Conservation (phyloP, 2,888 invertebrate genomes). For the Spisula subtruncata region DNA sequence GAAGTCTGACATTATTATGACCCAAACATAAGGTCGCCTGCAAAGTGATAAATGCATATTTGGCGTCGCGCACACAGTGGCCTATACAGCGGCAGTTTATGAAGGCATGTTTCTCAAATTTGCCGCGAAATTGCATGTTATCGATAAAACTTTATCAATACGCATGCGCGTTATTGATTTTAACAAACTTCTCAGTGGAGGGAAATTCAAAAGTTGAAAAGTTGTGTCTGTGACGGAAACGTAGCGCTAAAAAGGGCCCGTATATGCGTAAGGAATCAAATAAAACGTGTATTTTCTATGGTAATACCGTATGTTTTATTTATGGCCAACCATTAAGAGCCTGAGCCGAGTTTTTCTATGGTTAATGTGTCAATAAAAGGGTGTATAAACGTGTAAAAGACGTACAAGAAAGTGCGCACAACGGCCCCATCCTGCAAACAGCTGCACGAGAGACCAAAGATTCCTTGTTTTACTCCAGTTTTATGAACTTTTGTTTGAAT, state of each 20-base stretch:
- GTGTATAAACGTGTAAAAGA: slow-evolving; percentile 34
- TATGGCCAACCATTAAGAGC: slow-evolving; percentile 52
- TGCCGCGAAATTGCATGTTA: slow-evolving; percentile 32
- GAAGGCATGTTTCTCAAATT: slow-evolving; percentile 12
- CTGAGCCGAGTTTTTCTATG: slow-evolving; percentile 55
- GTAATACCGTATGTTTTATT: slow-evolving; percentile 59
- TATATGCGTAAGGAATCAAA: slow-evolving; percentile 18
- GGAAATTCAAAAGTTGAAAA: slow-evolving; percentile 69
- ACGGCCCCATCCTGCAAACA: slow-evolving; percentile 57
- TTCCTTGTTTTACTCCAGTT: slow-evolving; percentile 63
- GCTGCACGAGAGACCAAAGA: slow-evolving; percentile 64
- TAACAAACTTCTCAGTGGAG: slow-evolving; percentile 50
- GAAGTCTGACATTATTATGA: background rate
- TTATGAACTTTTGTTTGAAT: slow-evolving; percentile 70
- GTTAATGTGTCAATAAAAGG: slow-evolving; percentile 39
- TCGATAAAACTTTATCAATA: slow-evolving; percentile 40
- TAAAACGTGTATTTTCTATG: slow-evolving; percentile 9
- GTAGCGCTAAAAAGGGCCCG: background rate
- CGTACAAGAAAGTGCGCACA: slow-evolving; percentile 17
- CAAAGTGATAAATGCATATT: slow-evolving; percentile 17
- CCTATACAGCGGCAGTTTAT: background rate
- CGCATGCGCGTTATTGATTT: slow-evolving; percentile 53
- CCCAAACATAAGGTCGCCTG: background rate
- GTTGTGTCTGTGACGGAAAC: slow-evolving; percentile 34
- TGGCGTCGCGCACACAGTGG: background rate